Base-by-base conservation (phyloP, 2,113 vertebrate species). In the Corydoras maculifer region DNA sequence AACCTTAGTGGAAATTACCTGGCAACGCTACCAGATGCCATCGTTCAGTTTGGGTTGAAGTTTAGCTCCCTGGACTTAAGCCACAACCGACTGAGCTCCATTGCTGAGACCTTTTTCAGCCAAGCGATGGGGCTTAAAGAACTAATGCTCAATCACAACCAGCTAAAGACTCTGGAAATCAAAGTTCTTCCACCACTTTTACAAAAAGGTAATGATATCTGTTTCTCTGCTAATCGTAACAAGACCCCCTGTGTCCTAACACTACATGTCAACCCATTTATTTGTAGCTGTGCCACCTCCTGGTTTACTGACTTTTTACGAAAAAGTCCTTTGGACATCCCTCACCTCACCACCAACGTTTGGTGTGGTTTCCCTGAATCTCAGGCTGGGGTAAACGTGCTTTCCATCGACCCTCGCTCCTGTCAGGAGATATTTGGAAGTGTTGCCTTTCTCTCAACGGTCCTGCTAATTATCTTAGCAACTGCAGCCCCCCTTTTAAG, bases 351-450 rank as follows among this genome's bases (percentile, higher is more conserved):
- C 64, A 91, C 81, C 9, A 9, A 3, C 0, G 69, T 93, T 13
- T 80, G 29, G 5, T 94, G 93, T 50, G 87, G 83, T 71, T 91
- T 82, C 79, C 84, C 93, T 67, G 29, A 82, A 68, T 83, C 89
- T 53, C 81, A 86, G 82, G 73, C 84, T 32, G 82, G 89, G 9
- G 11, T 79, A 25, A 77, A 81, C 69, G 73, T 92, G 51, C 82
- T 93, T 2, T 76, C 80, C 0, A 87, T 91, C 66, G 91, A 94
- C 72, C 86, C 89, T 65, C 87, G 83, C 49, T 92, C 93, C 57
- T 94, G 93, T 72, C 89, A 91, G 80, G 91, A 94, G 1, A 87
- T 91, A 18, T 85, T 82, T 13, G 90, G 92, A 1, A 80, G 87
- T 59, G 54, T 87, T 13, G 78, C 81, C 25, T 94, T 87, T 31